Percentiles rank a stretch among this genome's conserved stretches.
phyloP scores from a whole-genome alignment of 2,888 invertebrate genomes.

The Aethes cnicana region DNA sequence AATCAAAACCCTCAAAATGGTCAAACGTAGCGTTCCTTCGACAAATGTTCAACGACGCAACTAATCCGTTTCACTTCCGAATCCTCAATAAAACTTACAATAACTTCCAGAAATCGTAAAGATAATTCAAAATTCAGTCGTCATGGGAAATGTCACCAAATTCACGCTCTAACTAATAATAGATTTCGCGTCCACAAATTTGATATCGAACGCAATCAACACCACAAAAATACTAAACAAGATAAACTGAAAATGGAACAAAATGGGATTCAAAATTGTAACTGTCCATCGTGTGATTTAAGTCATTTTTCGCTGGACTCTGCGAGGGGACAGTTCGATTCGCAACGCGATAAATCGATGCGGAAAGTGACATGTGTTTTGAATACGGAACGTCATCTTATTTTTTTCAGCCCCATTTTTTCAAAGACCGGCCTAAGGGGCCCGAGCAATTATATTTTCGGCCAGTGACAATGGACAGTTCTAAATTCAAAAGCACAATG shows the following conservation, averaged over 20 bases:
- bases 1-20: conserved; percentile 24
- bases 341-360: conserved; percentile 69
- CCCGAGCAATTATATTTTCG: conserved; percentile 76
- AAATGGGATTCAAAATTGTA: conserved; percentile 5
- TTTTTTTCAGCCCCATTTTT: conserved; percentile 51
- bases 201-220: conserved; percentile 36
- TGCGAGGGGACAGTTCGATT: conserved; percentile 54
- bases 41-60: conserved; percentile 56
- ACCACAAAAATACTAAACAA: conserved; percentile 2
- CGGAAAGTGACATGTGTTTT: conserved; percentile 78
- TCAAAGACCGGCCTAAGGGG: conserved; percentile 57
- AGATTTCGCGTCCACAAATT: conserved; percentile 44
- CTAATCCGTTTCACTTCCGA: conserved; percentile 73
- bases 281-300: not conserved
- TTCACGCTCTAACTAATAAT: conserved; percentile 74
- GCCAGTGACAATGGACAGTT: conserved; percentile 43
- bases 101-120: conserved; percentile 59
- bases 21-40: conserved; percentile 29
- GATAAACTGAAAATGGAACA: conserved; percentile 38
- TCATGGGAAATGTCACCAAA: conserved; percentile 77
- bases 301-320: not conserved
- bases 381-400: conserved; percentile 72
- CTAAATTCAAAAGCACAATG: conserved; percentile 59
- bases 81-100: conserved; percentile 51
- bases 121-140: conserved; percentile 65